Evolutionary conservation across 2,888 invertebrate genomes (phyloP), one percentile per base, ranked within the genome.

Genomic region (Meloe dianella): DNA sequence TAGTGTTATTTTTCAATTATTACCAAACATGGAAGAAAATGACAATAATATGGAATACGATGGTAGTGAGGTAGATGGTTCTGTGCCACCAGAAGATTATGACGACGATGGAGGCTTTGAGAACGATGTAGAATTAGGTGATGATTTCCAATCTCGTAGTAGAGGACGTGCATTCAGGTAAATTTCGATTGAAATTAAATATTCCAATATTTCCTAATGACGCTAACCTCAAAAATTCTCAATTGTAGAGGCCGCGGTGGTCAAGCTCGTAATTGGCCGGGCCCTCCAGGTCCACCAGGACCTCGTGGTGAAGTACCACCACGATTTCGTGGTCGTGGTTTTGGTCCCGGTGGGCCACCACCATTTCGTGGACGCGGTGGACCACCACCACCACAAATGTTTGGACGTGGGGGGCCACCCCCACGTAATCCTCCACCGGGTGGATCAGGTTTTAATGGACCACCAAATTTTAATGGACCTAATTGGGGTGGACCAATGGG

Each of bases 401-500:
- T 84, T 70, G 86, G 86, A 80, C 79, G 87, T 47, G 87, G 87
- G 0, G 73, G 86, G 1, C 69, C 69, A n/a, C 64, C 71, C 66
- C 66, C 77, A 70, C 82, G 86, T 75, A 85, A 84, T 75, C 78
- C 82, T 9, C 83, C 83, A 65, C 81, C 84, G 69, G 84, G 85
- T 60, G 87, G 0, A 9, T 87, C 83, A 27, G 79, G 80, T 66
- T 86, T 85, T 71, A 84, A 86, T 65, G 87, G 87, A 10, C 87
- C 87, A 5, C 88, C 89, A 9, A 88, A 85, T 70, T 83, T 83
- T 66, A 82, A 80, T 69, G 81, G 79, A 22, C 90, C 90, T 17
- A 92, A 90, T 80, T 92, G 92, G 91, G 91, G 90, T 14, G 88
- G 87, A 0, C 87, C 88, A 0, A 86, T 86, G 7, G 88, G 88